Evolutionary conservation across 2,888 invertebrate species (phyloP).

Genomic region (Sarcophaga subvicina): DNA sequence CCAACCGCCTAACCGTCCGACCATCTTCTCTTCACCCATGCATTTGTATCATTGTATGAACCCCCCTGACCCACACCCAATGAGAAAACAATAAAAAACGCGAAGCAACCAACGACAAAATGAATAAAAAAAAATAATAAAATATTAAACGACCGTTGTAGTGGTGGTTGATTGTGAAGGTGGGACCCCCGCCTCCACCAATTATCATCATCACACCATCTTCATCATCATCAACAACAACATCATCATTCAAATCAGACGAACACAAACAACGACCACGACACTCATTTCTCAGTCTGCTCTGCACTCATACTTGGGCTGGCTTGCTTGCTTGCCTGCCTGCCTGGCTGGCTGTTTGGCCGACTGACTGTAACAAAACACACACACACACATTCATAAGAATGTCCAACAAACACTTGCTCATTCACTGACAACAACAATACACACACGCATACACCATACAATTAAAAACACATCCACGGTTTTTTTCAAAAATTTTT

Average conservation of each 20-base stretch:
- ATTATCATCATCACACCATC: slow-evolving; percentile 53
- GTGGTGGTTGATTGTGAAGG: slow-evolving; percentile 37
- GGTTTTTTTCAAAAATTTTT: slow-evolving; percentile 49
- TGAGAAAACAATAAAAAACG: slow-evolving; percentile 34
- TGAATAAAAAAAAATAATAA: slow-evolving; percentile 37
- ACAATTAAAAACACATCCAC: slow-evolving; percentile 66
- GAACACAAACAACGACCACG: slow-evolving; percentile 48
- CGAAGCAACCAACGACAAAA: slow-evolving; percentile 56
- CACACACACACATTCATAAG: slow-evolving; percentile 6
- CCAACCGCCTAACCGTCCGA: slow-evolving; percentile 27
- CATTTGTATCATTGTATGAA: slow-evolving; percentile 15
- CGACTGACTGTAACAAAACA: slow-evolving; percentile 57
- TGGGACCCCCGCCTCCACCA: slow-evolving; percentile 48
- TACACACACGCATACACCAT: slow-evolving; percentile 22
- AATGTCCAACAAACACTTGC: slow-evolving; percentile 43
- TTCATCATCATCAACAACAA: slow-evolving; percentile 46
- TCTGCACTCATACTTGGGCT: slow-evolving; percentile 43
- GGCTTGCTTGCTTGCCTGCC: background rate
- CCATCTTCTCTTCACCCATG: slow-evolving; percentile 42
- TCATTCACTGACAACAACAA: slow-evolving; percentile 36
- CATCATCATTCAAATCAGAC: slow-evolving; percentile 53
- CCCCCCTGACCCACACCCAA: slow-evolving; percentile 4
- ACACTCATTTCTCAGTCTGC: slow-evolving; percentile 36
- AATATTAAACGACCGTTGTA: slow-evolving; percentile 44
- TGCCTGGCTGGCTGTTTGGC: background rate